phyloP scores from a whole-genome alignment of 1,140 invertebrate species.

The Formica selysi region DNA sequence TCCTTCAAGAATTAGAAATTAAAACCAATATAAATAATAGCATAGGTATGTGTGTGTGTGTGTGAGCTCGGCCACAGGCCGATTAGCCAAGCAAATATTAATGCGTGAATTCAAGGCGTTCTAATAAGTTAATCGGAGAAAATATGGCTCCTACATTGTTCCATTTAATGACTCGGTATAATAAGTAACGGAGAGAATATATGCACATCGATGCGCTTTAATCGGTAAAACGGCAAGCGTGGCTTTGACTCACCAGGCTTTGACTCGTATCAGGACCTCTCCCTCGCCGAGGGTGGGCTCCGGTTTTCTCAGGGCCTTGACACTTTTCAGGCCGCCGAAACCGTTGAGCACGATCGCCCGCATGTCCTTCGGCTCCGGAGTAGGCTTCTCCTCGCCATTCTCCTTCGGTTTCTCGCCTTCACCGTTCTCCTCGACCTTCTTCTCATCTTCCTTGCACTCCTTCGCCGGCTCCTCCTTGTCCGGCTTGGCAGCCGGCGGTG shows the following conservation, averaged over 20 bases:
- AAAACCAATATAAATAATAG: neutral
- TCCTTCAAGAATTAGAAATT: neutral
- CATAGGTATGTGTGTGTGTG: too few species aligned
- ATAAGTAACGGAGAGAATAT: too few species aligned
- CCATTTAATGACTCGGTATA: slow-evolving; percentile 14
- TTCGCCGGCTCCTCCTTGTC: slow-evolving; percentile 76
- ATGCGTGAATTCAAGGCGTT: neutral
- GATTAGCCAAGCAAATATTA: neutral
- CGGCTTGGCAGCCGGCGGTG: slow-evolving; percentile 74
- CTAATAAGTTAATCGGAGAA: slow-evolving; percentile 8
- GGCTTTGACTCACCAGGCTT: slow-evolving; percentile 91
- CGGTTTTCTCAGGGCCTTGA: slow-evolving; percentile 93
- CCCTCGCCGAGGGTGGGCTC: slow-evolving; percentile 91
- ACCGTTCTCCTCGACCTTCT: slow-evolving; percentile 86
- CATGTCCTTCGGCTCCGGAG: slow-evolving; percentile 92
- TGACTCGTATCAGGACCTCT: slow-evolving; percentile 94
- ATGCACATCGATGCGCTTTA: too few species aligned
- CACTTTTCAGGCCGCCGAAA: slow-evolving; percentile 94
- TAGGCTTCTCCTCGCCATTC: slow-evolving; percentile 88
- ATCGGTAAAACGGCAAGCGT: neutral
- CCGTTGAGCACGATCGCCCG: slow-evolving; percentile 93
- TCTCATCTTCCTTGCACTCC: slow-evolving; percentile 86
- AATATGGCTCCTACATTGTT: slow-evolving; percentile 45
- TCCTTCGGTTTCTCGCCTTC: slow-evolving; percentile 84
- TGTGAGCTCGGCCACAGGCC: neutral